Evolutionary conservation across 2,113 vertebrate genomes (phyloP).

Genomic region (Mesitornis unicolor): DNA sequence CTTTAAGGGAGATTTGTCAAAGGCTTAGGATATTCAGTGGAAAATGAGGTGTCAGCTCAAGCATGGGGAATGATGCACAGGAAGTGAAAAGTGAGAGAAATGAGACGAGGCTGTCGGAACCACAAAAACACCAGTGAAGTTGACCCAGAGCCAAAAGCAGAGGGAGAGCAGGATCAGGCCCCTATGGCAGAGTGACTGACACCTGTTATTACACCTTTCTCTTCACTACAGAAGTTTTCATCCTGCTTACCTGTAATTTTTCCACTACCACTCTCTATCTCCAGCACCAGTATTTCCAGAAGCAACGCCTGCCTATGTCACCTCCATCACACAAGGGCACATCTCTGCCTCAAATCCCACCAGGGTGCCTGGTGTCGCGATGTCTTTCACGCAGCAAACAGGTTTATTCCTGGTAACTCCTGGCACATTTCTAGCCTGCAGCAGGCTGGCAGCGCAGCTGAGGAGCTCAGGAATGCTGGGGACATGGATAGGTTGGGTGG

Average conservation of each 20-base stretch:
- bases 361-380: rapidly evolving
- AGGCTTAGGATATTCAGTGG: background rate
- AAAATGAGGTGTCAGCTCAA: background rate
- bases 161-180: background rate
- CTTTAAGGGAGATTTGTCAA: background rate
- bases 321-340: background rate
- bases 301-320: rapidly evolving
- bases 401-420: background rate
- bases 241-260: background rate
- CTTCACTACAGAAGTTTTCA: background rate
- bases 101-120: background rate
- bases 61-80: background rate
- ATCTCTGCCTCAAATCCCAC: background rate
- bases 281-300: background rate
- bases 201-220: background rate
- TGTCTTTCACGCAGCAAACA: rapidly evolving
- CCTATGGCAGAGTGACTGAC: too few relatives aligned
- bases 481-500: background rate
- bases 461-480: background rate
- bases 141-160: background rate
- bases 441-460: background rate
- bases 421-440: background rate
- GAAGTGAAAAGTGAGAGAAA: background rate
- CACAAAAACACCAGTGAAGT: background rate
- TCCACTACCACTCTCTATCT: background rate